Conservation (phyloP, 2,888 invertebrate genomes). For the Ernsta delagoae region DNA sequence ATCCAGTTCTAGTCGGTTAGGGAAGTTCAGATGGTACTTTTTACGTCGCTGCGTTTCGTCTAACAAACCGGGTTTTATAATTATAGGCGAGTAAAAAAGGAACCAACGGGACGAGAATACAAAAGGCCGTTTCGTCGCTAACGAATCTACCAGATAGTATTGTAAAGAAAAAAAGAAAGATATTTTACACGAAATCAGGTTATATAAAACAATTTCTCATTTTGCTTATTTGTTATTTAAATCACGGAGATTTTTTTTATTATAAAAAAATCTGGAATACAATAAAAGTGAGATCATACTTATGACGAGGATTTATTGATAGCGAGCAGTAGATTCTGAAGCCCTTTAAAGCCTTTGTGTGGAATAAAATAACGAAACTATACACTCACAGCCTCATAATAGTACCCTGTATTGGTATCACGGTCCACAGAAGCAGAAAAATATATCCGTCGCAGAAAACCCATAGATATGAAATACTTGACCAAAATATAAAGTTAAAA, state of each 20-base stretch:
- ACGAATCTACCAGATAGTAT: constrained; percentile 9
- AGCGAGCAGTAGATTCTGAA: background rate
- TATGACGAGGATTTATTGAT: background rate
- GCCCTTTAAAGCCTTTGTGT: too few species aligned
- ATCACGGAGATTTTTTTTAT: background rate
- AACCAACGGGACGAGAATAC: constrained; percentile 6
- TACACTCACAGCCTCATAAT: too few species aligned
- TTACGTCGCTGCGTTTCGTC: background rate
- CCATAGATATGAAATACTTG: too few species aligned
- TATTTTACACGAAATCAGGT: background rate
- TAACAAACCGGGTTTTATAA: constrained; percentile 18
- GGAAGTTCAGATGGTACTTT: constrained; percentile 6
- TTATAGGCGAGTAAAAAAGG: constrained; percentile 9
- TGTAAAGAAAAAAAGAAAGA: background rate
- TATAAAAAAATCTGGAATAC: too few species aligned
- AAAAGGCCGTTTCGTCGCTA: constrained; percentile 12
- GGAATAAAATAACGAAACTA: too few species aligned
- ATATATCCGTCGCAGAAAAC: too few species aligned
- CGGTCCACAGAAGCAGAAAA: too few species aligned
- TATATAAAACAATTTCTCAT: background rate
- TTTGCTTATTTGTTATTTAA: background rate
- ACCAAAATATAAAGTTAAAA: background rate
- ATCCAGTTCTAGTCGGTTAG: background rate
- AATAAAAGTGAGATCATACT: background rate
- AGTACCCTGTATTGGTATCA: too few species aligned